Conservation (phyloP, 2,797 vertebrate genomes). For the Pseudomugil gertrudae region DNA sequence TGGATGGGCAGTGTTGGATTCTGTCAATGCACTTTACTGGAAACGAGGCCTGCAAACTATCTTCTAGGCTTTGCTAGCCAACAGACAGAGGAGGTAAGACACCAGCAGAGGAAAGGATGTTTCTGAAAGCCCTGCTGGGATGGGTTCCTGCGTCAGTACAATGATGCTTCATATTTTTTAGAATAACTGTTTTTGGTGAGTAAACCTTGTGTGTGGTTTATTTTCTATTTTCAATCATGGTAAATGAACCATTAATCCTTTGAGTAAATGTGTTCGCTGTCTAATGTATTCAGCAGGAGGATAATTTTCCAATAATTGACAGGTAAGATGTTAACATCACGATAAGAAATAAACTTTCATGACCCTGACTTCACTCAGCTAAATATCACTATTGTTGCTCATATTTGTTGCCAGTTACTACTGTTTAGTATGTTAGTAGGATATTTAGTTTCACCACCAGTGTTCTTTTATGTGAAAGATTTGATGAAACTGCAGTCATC, state of each 20-base stretch:
- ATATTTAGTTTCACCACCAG: conserved; percentile 4
- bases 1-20: conserved; percentile 88
- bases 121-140: neutral
- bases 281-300: neutral
- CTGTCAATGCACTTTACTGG: conserved; percentile 88
- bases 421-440: conserved; percentile 2
- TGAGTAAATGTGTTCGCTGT: neutral
- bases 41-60: conserved; percentile 66
- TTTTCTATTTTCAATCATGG: neutral
- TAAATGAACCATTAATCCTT: neutral
- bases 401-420: conserved; percentile 48
- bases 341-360: conserved; percentile 35
- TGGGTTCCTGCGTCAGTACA: neutral
- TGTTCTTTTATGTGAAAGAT: neutral
- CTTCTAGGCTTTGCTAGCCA: conserved; percentile 87
- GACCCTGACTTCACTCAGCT: conserved; percentile 43
- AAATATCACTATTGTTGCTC: conserved; percentile 17
- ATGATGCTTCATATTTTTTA: too few relatives aligned
- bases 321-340: conserved; percentile 27
- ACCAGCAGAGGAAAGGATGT: neutral
- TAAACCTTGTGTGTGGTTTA: neutral
- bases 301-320: conserved; percentile 7
- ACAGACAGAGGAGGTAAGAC: conserved; percentile 87
- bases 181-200: too few relatives aligned
- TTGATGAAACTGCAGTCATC: neutral